Conservation (phyloP, 2,888 invertebrate species). For the Lasioglossum marginatum region DNA sequence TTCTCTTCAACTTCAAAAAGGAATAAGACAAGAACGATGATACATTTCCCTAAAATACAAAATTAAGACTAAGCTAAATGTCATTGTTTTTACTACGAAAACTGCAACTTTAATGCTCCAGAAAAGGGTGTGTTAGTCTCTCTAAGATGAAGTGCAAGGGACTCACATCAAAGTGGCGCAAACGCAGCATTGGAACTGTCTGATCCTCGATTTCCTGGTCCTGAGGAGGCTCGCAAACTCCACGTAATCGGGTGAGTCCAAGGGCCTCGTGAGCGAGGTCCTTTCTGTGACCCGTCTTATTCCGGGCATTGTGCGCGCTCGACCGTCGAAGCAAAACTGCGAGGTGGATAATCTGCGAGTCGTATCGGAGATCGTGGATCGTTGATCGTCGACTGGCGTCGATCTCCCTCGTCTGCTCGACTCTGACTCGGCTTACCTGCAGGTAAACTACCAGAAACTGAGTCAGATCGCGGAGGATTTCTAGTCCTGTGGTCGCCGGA, state of each 20-base stretch:
- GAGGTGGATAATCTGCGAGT: not conserved
- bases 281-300: constrained; percentile 83
- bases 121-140: not conserved
- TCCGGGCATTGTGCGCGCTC: constrained; percentile 26
- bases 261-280: constrained; percentile 84
- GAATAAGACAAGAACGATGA: no score
- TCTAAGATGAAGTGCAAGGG: not conserved
- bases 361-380: constrained; percentile 28
- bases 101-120: not conserved
- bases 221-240: constrained; percentile 85
- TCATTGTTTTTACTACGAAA: not conserved
- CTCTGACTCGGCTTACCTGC: constrained; percentile 41
- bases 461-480: constrained; percentile 34
- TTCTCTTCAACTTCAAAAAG: no score
- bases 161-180: constrained; percentile 90
- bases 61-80: no score
- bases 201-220: constrained; percentile 84
- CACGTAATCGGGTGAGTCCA: constrained; percentile 84
- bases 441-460: constrained; percentile 15
- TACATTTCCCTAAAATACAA: no score
- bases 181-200: constrained; percentile 90
- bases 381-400: constrained; percentile 18
- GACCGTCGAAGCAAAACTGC: not conserved
- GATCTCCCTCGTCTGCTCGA: not conserved
- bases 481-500: constrained; percentile 11